Base-by-base conservation (phyloP, 2,888 invertebrate genomes). In the Nysson spinosus region DNA sequence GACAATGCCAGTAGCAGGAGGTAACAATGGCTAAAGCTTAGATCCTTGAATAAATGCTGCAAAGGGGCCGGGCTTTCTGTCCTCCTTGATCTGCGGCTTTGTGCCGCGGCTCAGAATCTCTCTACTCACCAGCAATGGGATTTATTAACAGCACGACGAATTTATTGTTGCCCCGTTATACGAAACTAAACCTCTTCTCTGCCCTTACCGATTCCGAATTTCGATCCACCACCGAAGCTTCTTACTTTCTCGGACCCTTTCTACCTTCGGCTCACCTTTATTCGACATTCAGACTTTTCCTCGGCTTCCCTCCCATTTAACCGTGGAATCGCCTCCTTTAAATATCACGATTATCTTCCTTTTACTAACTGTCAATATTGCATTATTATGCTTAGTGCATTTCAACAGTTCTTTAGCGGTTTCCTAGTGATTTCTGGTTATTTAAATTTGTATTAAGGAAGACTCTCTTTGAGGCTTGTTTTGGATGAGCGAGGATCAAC, bases 1-100 rank as follows among this genome's bases (percentile, higher is more conserved):
- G 75, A 79, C 78, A 77, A 75, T 75, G 73, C 69, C 75, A 57
- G 75, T 78, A 78, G 78, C 74, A 66, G 67, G 57, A 63, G 75
- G 72, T 68, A 75, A 79, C 75, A 77, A 80, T 76, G 64, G n/a
- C 65, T 76, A 75, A 76, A 79, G 79, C 78, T 77, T 66, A 67
- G 72, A 76, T 77, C 65, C 65, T 68, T 72, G 77, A 71, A 78
- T 77, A 77, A 79, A 80, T 62, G 72, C 70, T 68, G 73, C 75
- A 79, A 79, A 79, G 76, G 75, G 62, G 71, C 75, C 76, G 76
- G 72, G 72, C 57, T 52, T 67, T 70, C 52, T 68, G 69, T 76
- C 74, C 71, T 71, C 68, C 74, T 71, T 71, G 71, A 73, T 76
- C 71, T 64, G 62, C 57, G 64, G 63, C 66, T 72, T 78, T 78